A percentile compares a stretch with the other conserved stretches of the same genome.
Evolutionary conservation across 2,113 vertebrate species (phyloP).

Genomic region (Sigmodon hispidus): DNA sequence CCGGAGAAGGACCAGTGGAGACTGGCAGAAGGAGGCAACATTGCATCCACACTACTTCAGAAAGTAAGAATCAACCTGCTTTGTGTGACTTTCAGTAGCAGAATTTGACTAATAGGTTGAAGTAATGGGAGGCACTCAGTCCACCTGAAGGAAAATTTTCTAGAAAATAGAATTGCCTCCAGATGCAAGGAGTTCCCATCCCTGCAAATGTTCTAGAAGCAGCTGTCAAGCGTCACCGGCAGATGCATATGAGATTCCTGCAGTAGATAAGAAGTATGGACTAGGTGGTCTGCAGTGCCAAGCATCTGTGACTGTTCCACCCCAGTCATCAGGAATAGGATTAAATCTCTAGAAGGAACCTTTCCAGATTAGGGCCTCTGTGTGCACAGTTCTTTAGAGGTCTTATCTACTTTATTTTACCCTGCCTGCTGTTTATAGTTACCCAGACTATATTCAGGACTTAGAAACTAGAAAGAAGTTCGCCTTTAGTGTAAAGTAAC

Average conservation of each 20-base stretch:
- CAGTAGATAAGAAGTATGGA: background rate
- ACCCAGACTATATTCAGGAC: background rate
- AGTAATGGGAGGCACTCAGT: background rate
- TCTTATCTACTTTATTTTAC: background rate
- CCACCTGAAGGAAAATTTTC: background rate
- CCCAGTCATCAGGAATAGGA: background rate
- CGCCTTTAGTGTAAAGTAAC: background rate
- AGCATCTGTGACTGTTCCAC: background rate
- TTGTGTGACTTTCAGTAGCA: background rate
- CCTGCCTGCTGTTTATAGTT: background rate
- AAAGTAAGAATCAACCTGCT: background rate
- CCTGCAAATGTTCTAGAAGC: background rate
- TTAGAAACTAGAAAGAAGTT: background rate
- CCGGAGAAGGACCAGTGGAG: background rate
- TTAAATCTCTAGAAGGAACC: background rate
- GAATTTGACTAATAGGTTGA: background rate
- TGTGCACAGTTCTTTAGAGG: background rate
- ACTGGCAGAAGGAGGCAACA: background rate
- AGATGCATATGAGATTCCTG: background rate
- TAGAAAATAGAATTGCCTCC: background rate
- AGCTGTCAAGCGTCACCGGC: background rate
- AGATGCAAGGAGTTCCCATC: background rate
- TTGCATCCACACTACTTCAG: background rate
- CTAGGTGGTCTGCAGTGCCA: background rate
- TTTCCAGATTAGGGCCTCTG: background rate